phyloP scores from a whole-genome alignment of 2,888 invertebrate genomes.

The Volucella zonaria region DNA sequence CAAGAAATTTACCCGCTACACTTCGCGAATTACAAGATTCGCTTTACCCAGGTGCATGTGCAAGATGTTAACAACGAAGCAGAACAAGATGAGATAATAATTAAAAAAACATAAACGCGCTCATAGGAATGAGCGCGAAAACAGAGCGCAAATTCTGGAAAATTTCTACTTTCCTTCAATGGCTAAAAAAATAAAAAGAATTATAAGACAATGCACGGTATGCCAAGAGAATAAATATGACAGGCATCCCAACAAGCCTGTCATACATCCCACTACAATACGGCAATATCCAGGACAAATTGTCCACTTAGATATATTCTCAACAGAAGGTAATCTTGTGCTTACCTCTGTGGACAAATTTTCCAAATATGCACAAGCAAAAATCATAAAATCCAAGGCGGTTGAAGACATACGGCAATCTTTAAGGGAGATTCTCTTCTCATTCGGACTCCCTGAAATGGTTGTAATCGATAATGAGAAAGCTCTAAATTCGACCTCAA shows the following conservation, averaged over 20 bases:
- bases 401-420: slow-evolving; percentile 11
- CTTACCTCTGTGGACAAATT: not conserved
- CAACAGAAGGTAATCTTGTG: not conserved
- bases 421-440: slow-evolving; percentile 18
- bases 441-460: not conserved
- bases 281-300: slow-evolving; percentile 45
- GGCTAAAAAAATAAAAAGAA: slow-evolving; percentile 33
- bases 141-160: slow-evolving; percentile 52
- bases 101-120: slow-evolving; percentile 51
- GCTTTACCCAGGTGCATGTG: slow-evolving; percentile 46
- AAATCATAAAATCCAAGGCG: slow-evolving; percentile 18
- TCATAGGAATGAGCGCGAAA: slow-evolving; percentile 56
- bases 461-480: slow-evolving; percentile 56
- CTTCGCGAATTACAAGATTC: not conserved
- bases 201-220: not conserved
- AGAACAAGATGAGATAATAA: slow-evolving; percentile 57
- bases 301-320: slow-evolving; percentile 34
- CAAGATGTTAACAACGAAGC: slow-evolving; percentile 47
- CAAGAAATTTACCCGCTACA: slow-evolving; percentile 58
- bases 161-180: slow-evolving; percentile 46
- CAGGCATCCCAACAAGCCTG: too few relatives aligned
- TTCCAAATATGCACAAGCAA: slow-evolving; percentile 7
- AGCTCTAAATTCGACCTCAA: slow-evolving; percentile 25
- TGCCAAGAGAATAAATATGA: too few relatives aligned
- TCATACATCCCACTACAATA: too few relatives aligned